A percentile compares a stretch with the other conserved stretches of the same genome.
Conservation (phyloP, 2,113 vertebrate genomes). For the Phaetusa simplex region DNA sequence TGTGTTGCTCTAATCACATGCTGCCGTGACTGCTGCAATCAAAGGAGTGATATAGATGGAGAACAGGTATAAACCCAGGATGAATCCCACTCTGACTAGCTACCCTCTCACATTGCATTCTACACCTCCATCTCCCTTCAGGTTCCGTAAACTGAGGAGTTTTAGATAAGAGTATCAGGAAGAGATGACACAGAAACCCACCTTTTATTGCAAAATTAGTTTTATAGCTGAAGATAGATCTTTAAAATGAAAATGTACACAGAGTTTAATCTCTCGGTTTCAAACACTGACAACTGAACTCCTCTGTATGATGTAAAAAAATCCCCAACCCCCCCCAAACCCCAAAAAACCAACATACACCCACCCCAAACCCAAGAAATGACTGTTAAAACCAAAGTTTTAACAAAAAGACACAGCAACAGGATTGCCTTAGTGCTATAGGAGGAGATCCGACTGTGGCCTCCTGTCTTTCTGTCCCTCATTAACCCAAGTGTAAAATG, state of each 20-base stretch:
- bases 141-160: neutral
- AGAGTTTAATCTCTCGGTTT: neutral
- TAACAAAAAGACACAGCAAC: fast-evolving
- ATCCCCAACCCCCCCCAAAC: neutral
- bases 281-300: neutral
- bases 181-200: neutral
- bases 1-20: neutral
- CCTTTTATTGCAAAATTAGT: neutral
- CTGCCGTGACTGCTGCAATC: neutral
- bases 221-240: neutral
- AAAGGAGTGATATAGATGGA: neutral
- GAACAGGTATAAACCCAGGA: neutral
- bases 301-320: neutral
- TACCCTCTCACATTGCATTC: neutral
- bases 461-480: neutral
- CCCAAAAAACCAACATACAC: neutral
- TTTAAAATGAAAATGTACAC: neutral
- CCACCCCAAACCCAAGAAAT: neutral
- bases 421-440: neutral
- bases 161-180: neutral
- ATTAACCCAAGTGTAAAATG: neutral
- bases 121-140: neutral
- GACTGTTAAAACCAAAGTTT: neutral
- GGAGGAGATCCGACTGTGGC: neutral
- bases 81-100: neutral